phyloP scores from a whole-genome alignment of 2,888 invertebrate genomes.

The Meiosimyza platycephala region DNA sequence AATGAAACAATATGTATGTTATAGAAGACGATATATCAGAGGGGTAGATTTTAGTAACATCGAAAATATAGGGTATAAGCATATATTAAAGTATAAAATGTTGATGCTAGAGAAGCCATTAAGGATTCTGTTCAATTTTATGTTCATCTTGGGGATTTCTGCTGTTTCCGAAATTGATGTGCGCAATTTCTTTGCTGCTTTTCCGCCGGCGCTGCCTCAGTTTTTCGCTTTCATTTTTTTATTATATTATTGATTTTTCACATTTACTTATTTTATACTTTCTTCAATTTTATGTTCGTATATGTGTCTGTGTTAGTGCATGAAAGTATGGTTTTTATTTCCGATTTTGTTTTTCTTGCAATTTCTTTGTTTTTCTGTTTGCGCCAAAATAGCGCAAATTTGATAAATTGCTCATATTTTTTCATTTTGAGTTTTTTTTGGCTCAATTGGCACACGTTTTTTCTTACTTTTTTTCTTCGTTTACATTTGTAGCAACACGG shows the following conservation, averaged over 20 bases:
- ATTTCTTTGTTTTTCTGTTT: neutral
- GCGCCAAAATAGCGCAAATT: conserved; percentile 12
- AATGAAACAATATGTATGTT: no score
- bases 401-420: conserved; percentile 21
- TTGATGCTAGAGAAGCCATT: conserved; percentile 30
- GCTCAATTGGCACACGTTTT: no score
- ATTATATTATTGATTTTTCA: no score
- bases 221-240: no score
- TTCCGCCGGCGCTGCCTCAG: neutral
- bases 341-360: neutral
- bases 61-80: neutral
- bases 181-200: conserved; percentile 13
- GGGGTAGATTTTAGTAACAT: neutral
- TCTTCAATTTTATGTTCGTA: no score
- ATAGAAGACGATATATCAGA: no score
- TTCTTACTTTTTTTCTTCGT: no score
- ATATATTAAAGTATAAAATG: conserved; percentile 14
- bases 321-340: no score
- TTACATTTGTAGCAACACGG: no score
- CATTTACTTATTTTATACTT: no score
- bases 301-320: no score
- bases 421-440: conserved; percentile 4
- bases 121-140: conserved; percentile 29
- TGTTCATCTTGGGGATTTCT: conserved; percentile 28
- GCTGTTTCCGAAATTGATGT: conserved; percentile 23